These are phyloP conservation scores for Poeciliopsis infans DNA, from an alignment of 2,797 vertebrate genomes.

Conservation along the genomic window DNA sequence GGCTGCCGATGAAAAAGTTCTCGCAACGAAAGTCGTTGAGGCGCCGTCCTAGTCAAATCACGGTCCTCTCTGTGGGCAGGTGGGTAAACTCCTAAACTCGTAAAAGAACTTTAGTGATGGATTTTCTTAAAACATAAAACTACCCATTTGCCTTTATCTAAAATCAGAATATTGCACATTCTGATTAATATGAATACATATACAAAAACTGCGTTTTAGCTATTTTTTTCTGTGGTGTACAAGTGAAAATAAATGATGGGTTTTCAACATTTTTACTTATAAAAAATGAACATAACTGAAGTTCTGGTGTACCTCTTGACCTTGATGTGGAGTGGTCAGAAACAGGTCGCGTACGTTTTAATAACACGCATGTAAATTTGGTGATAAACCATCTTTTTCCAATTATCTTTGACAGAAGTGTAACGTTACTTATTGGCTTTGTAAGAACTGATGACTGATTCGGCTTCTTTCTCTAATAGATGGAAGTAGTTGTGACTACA, in stretches of 20 bases:
- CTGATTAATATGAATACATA: background rate
- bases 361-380: too few species aligned
- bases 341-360: too few species aligned
- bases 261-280: background rate
- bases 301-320: too few species aligned
- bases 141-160: background rate
- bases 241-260: background rate
- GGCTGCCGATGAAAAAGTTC: constrained; percentile 87
- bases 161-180: background rate
- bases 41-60: constrained; percentile 87
- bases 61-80: constrained; percentile 95
- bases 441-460: too few species aligned
- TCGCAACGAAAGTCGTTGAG: constrained; percentile 76
- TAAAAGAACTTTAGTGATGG: background rate
- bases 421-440: too few species aligned
- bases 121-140: background rate
- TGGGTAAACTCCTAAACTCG: constrained; percentile 49
- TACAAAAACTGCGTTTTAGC: background rate
- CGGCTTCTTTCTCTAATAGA: too few species aligned
- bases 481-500: too few species aligned
- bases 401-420: too few species aligned
- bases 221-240: background rate
- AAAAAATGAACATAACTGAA: background rate
- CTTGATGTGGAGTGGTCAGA: too few species aligned
- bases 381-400: too few species aligned